Conservation (phyloP, 2,113 vertebrate species). For the Oreochromis tanganicae region DNA sequence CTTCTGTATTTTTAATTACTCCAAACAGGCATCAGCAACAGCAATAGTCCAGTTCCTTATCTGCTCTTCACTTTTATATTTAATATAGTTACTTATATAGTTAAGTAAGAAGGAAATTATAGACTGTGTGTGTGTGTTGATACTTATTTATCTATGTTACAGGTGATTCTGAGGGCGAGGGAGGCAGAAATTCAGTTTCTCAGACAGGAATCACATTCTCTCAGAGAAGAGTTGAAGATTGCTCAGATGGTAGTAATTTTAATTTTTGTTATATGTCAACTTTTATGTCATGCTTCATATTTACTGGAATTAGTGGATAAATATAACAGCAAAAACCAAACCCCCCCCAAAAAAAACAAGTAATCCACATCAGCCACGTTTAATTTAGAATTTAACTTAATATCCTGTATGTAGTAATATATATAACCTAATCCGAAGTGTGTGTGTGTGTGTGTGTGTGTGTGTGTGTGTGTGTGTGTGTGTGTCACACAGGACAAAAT, state of each 20-base stretch:
- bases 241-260: slow-evolving; percentile 75
- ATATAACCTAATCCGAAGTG: too few relatives aligned
- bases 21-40: background rate
- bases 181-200: slow-evolving; percentile 92
- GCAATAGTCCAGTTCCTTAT: background rate
- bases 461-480: background rate
- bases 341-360: background rate
- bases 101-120: background rate
- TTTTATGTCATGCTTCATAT: background rate
- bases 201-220: slow-evolving; percentile 86
- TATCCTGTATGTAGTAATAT: background rate
- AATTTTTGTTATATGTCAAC: background rate
- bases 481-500: slow-evolving; percentile 77
- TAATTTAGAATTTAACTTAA: background rate
- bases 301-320: background rate
- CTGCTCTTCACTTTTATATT: background rate
- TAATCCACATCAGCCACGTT: background rate
- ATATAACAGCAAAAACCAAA: background rate
- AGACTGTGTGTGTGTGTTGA: background rate
- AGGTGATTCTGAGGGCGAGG: slow-evolving; percentile 86
- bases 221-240: slow-evolving; percentile 85
- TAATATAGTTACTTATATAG: background rate
- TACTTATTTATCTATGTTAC: background rate
- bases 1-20: background rate
- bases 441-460: background rate